Conservation (phyloP, 2,888 invertebrate genomes). For the Druceiella hillmani region DNA sequence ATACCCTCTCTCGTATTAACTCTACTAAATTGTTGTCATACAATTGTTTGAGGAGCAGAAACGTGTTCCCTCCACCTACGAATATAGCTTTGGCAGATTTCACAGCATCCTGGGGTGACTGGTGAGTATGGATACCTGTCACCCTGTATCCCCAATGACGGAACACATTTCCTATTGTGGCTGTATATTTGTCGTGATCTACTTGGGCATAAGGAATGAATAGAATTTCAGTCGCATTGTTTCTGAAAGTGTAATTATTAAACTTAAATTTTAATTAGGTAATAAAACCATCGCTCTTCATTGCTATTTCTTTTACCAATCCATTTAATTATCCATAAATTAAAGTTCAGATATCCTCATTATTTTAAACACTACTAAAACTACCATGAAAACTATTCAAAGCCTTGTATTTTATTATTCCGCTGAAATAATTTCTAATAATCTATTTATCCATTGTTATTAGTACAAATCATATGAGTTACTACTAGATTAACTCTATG, state of each 20-base stretch:
- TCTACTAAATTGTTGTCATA: conserved; percentile 63
- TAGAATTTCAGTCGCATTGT: conserved; percentile 56
- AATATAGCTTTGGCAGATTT: conserved; percentile 63
- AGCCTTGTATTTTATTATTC: too few species aligned
- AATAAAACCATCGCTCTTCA: conserved; percentile 6
- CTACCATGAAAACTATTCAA: too few species aligned
- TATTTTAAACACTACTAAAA: too few species aligned
- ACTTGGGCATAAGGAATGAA: conserved; percentile 72
- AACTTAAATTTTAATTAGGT: conserved; percentile 8
- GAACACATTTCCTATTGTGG: conserved; percentile 53
- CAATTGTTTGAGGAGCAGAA: conserved; percentile 62
- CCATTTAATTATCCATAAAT: conserved; percentile 2
- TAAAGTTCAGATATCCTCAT: background rate
- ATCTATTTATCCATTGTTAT: too few species aligned
- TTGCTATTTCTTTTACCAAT: conserved; percentile 9
- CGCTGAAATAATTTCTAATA: too few species aligned
- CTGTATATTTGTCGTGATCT: conserved; percentile 61
- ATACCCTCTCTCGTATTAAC: conserved; percentile 56
- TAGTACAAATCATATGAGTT: too few species aligned
- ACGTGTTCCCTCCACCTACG: conserved; percentile 79
- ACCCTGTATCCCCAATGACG: conserved; percentile 61
- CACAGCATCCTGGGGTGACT: conserved; percentile 53
- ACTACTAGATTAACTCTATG: too few species aligned
- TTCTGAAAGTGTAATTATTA: conserved; percentile 42
- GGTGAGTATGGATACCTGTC: conserved; percentile 58